Evolutionary conservation across 2,797 vertebrate species (phyloP).

Genomic region (Muscicapa comitata): DNA sequence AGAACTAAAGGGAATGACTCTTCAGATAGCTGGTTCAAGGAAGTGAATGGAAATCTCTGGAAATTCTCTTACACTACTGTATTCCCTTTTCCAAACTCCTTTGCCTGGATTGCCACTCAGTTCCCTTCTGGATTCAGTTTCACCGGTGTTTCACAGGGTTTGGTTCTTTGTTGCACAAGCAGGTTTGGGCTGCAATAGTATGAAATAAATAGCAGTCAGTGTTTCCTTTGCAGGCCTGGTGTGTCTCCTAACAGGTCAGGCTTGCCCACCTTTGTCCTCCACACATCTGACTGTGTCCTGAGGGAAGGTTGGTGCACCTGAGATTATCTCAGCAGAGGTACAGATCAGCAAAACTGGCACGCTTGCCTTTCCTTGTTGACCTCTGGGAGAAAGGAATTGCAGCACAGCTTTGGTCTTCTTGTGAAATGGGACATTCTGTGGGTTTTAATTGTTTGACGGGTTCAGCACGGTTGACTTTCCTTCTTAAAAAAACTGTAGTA

Average conservation of each 20-base stretch:
- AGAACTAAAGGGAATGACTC: background rate
- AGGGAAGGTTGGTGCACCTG: background rate
- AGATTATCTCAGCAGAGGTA: background rate
- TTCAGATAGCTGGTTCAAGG: background rate
- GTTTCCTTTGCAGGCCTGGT: background rate
- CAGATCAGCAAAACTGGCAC: background rate
- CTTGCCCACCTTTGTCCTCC: background rate
- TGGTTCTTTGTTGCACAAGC: background rate
- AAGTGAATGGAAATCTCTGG: background rate
- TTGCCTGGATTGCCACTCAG: background rate
- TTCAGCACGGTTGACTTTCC: background rate
- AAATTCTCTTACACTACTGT: background rate
- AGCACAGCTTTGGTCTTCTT: background rate
- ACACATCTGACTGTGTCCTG: background rate
- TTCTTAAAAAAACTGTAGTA: background rate
- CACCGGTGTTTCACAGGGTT: background rate
- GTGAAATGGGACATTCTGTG: background rate
- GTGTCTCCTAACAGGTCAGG: background rate
- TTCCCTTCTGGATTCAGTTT: background rate
- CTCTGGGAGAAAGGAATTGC: background rate
- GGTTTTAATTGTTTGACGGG: background rate
- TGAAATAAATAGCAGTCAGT: background rate
- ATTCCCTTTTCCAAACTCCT: background rate
- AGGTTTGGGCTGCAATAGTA: background rate
- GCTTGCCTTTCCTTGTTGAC: background rate